A percentile compares a stretch with the other conserved stretches of the same genome.
phyloP scores from a whole-genome alignment of 1,140 invertebrate species.

The Pseudomyrmex cubaensis region DNA sequence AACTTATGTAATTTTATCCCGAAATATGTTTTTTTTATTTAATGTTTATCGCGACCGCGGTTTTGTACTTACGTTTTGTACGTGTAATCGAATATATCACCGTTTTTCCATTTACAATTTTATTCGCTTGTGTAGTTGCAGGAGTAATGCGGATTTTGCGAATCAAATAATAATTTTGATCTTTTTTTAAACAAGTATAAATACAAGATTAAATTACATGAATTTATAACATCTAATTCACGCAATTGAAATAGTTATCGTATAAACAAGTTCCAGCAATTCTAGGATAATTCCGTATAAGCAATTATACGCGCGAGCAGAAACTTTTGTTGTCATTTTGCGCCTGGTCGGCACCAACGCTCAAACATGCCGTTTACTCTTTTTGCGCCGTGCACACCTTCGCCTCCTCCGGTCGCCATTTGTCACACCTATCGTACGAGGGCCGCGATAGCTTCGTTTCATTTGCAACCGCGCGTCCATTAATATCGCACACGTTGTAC shows the following conservation, averaged over 20 bases:
- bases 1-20: slow-evolving; percentile 9
- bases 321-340: slow-evolving; percentile 23
- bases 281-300: not conserved
- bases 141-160: not conserved
- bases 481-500: slow-evolving; percentile 62
- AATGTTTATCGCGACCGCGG: not conserved
- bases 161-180: not conserved
- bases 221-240: not conserved
- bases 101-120: too few relatives aligned
- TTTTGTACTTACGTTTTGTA: not conserved
- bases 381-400: slow-evolving; percentile 47
- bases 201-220: not conserved
- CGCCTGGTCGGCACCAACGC: slow-evolving; percentile 15
- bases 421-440: slow-evolving; percentile 68
- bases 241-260: not conserved
- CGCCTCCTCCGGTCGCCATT: slow-evolving; percentile 51
- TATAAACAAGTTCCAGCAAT: not conserved
- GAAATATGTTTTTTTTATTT: not conserved
- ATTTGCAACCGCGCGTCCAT: slow-evolving; percentile 65
- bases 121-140: too few relatives aligned
- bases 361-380: slow-evolving; percentile 38
- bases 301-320: slow-evolving; percentile 10
- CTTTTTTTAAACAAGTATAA: too few relatives aligned
- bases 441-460: slow-evolving; percentile 64
- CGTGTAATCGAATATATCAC: not conserved